These are phyloP conservation scores for Cyclophora albipunctata DNA, from an alignment of 2,888 invertebrate genomes.

Conservation along the genomic window DNA sequence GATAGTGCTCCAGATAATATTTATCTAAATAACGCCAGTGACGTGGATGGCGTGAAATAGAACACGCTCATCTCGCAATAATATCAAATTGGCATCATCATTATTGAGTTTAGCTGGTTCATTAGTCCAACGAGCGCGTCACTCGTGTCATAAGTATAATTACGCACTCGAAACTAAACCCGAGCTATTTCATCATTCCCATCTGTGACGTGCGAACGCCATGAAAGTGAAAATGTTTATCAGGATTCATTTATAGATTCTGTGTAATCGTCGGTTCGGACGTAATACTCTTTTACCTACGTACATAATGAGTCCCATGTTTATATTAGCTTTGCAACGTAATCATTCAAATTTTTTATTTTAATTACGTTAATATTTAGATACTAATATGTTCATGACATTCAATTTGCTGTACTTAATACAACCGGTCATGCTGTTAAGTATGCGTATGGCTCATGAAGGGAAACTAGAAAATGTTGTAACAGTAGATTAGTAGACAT, in stretches of 20 bases:
- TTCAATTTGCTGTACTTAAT: too few species aligned
- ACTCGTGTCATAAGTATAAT: conserved; percentile 56
- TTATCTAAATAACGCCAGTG: conserved; percentile 37
- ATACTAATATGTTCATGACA: too few species aligned
- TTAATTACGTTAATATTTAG: too few species aligned
- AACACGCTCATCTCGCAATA: conserved; percentile 35
- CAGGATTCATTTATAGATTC: conserved; percentile 48
- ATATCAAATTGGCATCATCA: conserved; percentile 34
- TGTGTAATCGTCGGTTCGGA: conserved; percentile 44
- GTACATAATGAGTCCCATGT: conserved; percentile 17
- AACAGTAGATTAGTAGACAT: too few species aligned
- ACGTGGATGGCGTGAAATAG: conserved; percentile 42
- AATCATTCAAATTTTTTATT: too few species aligned
- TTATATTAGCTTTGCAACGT: conserved; percentile 21
- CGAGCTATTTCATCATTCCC: conserved; percentile 44
- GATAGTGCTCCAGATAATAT: conserved; percentile 33
- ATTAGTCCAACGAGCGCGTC: conserved; percentile 31
- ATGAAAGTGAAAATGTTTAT: conserved; percentile 46
- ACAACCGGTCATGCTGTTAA: too few species aligned
- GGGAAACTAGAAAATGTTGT: too few species aligned
- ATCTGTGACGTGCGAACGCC: conserved; percentile 50
- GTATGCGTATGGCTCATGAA: too few species aligned
- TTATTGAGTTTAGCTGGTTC: conserved; percentile 19
- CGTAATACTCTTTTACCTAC: conserved; percentile 47
- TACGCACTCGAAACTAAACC: conserved; percentile 57